phyloP scores from a whole-genome alignment of 2,888 invertebrate species.

The Tipula confusa region DNA sequence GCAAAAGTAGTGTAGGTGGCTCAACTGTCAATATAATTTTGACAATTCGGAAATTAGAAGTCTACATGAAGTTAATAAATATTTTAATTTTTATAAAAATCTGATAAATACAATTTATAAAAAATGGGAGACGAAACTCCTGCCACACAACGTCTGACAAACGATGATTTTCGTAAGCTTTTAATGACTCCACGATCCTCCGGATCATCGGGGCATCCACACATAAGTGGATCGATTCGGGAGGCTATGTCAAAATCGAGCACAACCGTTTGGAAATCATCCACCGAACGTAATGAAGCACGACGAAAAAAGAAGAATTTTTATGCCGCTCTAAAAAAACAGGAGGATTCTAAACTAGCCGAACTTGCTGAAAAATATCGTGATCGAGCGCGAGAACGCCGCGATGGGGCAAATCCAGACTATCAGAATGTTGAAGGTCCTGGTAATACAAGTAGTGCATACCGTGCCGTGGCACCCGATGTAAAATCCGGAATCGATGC shows the following conservation, averaged over 20 bases:
- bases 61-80: not conserved
- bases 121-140: conserved; percentile 57
- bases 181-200: conserved; percentile 90
- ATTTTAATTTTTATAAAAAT: not conserved
- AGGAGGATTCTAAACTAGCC: conserved; percentile 91
- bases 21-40: not conserved
- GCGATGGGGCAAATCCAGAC: conserved; percentile 80
- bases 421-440: conserved; percentile 79
- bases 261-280: conserved; percentile 37
- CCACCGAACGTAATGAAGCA: conserved; percentile 71
- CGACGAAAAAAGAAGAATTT: conserved; percentile 91
- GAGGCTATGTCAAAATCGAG: conserved; percentile 63
- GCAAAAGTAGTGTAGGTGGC: not conserved
- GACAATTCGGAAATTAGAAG: not conserved
- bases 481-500: conserved; percentile 90
- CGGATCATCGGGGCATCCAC: conserved; percentile 51
- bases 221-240: conserved; percentile 56
- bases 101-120: conserved; percentile 40
- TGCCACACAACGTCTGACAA: conserved; percentile 78
- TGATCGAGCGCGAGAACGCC: conserved; percentile 83
- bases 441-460: conserved; percentile 48
- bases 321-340: conserved; percentile 89
- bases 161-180: conserved; percentile 94
- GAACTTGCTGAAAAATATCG: conserved; percentile 91
- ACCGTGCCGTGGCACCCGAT: conserved; percentile 92